These are phyloP conservation scores for Pristis pectinata DNA, from an alignment of 2,797 vertebrate genomes.

Conservation along the genomic window DNA sequence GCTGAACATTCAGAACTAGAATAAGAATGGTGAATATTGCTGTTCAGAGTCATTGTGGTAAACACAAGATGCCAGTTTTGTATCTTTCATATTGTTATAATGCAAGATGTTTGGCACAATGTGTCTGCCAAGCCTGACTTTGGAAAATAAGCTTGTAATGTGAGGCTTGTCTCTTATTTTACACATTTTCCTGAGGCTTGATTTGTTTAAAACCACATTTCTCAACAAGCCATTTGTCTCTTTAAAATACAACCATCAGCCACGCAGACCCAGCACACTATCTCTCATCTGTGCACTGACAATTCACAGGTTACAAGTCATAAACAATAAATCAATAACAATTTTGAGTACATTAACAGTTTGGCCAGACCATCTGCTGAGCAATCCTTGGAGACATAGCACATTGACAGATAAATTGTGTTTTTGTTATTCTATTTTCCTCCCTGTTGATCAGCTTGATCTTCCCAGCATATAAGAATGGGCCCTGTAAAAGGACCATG, in stretches of 20 bases:
- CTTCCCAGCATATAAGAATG: not conserved
- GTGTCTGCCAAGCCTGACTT: not conserved
- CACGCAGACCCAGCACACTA: not conserved
- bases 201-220: not conserved
- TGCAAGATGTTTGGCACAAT: not conserved
- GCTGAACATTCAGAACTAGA: not conserved
- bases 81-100: not conserved
- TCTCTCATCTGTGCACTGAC: constrained; percentile 18
- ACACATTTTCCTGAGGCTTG: not conserved
- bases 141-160: not conserved
- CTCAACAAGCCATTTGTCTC: not conserved
- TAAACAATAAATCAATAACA: constrained; percentile 37
- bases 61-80: not conserved
- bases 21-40: not conserved
- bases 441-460: constrained; percentile 17
- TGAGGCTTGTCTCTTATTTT: not conserved
- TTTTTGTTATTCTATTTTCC: constrained; percentile 33
- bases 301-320: constrained; percentile 18
- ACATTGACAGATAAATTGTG: constrained; percentile 36
- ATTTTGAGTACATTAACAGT: constrained; percentile 33
- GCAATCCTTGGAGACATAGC: constrained; percentile 19
- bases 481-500: not conserved
- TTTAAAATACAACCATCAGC: not conserved
- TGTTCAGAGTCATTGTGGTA: no score
- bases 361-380: constrained; percentile 32